A percentile compares a stretch with the other conserved stretches of the same genome.
phyloP scores from a whole-genome alignment of 2,113 vertebrate species.

The Engraulis encrasicolus region DNA sequence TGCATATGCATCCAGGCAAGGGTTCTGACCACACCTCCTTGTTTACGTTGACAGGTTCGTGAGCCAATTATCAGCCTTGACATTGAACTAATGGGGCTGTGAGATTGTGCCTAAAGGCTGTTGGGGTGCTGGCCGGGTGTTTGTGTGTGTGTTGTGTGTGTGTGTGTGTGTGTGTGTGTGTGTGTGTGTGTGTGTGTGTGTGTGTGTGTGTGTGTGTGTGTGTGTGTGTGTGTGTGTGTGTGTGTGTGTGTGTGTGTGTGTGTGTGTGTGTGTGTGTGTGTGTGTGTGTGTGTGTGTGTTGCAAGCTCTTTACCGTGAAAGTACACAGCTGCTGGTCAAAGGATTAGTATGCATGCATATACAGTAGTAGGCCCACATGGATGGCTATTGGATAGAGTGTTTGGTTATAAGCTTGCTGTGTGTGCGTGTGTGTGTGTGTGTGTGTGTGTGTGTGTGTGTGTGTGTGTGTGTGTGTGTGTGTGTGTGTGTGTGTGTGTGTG shows the following conservation, averaged over 20 bases:
- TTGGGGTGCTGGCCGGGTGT: too few relatives aligned
- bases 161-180: too few relatives aligned
- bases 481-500: too few relatives aligned
- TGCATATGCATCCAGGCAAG: too few relatives aligned
- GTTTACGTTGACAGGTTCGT: background rate
- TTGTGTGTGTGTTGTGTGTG: too few relatives aligned
- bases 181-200: background rate
- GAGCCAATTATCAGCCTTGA: slow-evolving; percentile 6
- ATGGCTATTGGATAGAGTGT: background rate
- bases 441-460: background rate
- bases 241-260: too few relatives aligned
- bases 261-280: too few relatives aligned
- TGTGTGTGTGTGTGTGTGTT: background rate
- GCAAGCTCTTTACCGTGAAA: background rate
- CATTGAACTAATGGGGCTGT: background rate
- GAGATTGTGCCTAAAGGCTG: too few relatives aligned
- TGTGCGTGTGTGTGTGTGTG: background rate
- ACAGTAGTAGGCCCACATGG: background rate
- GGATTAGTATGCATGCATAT: background rate
- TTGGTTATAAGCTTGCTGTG: background rate
- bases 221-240: too few relatives aligned
- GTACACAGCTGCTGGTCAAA: background rate
- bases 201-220: too few relatives aligned
- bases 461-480: too few relatives aligned
- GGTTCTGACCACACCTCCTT: background rate